These are phyloP conservation scores for Fragum fragum DNA, from an alignment of 2,888 invertebrate species.

Conservation along the genomic window DNA sequence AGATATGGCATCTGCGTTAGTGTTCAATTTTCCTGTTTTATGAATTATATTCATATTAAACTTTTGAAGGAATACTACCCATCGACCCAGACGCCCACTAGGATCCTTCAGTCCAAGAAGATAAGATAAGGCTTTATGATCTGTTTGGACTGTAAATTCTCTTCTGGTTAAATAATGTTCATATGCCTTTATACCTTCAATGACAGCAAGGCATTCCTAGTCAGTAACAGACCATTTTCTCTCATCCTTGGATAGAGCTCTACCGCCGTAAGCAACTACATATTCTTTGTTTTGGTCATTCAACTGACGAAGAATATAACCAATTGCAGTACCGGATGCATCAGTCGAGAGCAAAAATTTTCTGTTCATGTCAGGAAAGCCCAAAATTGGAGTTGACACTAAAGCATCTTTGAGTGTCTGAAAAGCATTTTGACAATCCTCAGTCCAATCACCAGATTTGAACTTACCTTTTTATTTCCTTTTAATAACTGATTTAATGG, in stretches of 20 bases:
- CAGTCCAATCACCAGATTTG: too few relatives aligned
- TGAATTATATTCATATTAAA: too few relatives aligned
- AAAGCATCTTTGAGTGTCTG: conserved; percentile 74
- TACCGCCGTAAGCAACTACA: conserved; percentile 65
- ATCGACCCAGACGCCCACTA: conserved; percentile 44
- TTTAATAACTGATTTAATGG: conserved; percentile 80
- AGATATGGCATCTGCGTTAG: conserved; percentile 53
- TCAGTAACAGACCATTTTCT: conserved; percentile 56
- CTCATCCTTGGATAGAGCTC: conserved; percentile 44
- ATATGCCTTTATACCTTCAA: conserved; percentile 51
- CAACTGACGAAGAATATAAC: conserved; percentile 63
- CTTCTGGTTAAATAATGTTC: conserved; percentile 49
- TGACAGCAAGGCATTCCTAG: too few relatives aligned
- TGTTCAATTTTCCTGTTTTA: too few relatives aligned
- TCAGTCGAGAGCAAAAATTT: conserved; percentile 56
- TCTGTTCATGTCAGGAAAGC: too few relatives aligned
- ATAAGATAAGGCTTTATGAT: conserved; percentile 62
- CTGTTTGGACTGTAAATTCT: conserved; percentile 57
- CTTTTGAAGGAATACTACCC: conserved; percentile 46
- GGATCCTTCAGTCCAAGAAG: conserved; percentile 47
- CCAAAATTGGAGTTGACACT: conserved; percentile 62
- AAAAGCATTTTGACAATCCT: too few relatives aligned
- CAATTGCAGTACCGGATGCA: conserved; percentile 60
- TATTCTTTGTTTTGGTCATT: conserved; percentile 51
- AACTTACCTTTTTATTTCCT: too few relatives aligned